phyloP scores from a whole-genome alignment of 2,113 vertebrate species.

The Diphyllodes magnificus region DNA sequence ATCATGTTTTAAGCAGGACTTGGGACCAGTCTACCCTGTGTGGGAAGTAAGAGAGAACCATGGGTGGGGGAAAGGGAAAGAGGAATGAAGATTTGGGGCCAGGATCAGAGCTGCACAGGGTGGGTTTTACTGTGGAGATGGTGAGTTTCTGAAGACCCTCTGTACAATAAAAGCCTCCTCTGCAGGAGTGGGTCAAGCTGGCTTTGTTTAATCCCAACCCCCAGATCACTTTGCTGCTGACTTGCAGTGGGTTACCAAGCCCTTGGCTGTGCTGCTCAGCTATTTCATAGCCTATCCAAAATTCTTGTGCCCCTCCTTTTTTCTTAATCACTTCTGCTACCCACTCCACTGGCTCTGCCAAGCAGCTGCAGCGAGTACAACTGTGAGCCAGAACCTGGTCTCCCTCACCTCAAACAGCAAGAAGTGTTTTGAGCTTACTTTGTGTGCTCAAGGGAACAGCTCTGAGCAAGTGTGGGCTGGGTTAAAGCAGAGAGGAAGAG shows the following conservation, averaged over 20 bases:
- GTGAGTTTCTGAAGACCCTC: neutral
- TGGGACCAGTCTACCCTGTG: neutral
- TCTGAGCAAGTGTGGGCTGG: neutral
- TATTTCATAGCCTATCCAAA: neutral
- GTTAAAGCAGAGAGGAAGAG: neutral
- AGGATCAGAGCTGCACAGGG: neutral
- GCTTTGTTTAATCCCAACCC: neutral
- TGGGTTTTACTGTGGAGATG: neutral
- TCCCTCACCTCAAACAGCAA: neutral
- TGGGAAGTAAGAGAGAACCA: neutral
- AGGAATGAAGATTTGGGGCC: neutral
- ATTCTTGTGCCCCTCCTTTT: slow-evolving; percentile 6
- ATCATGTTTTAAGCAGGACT: neutral
- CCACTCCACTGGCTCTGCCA: neutral
- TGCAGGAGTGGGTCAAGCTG: neutral
- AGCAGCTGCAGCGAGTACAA: neutral
- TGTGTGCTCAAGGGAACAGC: neutral
- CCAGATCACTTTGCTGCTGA: neutral
- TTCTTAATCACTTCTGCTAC: neutral
- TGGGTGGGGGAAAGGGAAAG: neutral
- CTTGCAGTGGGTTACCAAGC: neutral
- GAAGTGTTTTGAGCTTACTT: neutral
- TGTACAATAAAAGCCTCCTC: neutral
- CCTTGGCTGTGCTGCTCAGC: neutral
- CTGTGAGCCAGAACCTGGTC: neutral